Base-by-base conservation (phyloP, 2,113 vertebrate species). In the Oreochromis niloticus region DNA sequence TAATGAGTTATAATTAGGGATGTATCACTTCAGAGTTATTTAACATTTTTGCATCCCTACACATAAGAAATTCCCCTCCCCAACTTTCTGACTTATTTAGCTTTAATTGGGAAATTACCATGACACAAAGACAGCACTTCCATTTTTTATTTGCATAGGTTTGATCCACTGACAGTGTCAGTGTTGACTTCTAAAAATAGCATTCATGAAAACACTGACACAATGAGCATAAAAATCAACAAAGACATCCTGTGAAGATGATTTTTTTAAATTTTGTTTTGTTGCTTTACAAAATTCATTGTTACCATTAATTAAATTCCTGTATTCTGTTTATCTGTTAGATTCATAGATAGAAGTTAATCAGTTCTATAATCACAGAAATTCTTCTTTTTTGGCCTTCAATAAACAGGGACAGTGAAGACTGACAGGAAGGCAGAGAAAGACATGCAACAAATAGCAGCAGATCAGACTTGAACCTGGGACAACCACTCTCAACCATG, bases 91-190 rank as follows among this genome's bases (percentile, higher is more conserved):
- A 54, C 22, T 12, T 57, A 12, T 27, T 86, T 27, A 43, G 11
- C 17, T 59, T 52, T 68, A 52, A n/a, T 81, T 34, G 66, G 86
- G 91, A 88, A 92, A 85, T 73, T 71, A 88, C 88, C 86, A 80
- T 36, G 39, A 88, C 81, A 85, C 81, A 83, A 73, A 82, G 50
- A 57, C 16, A 27, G n/a, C 41, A 81, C 46, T 55, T 56, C 34
- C 48, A 22, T n/a, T 75, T 13, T 48, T 48, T 14, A 52, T 82
- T 66, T 82, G 8, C n/a, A 22, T 50, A 14, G 14, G 46, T 46
- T 34, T 48, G 41, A 30, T 50, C 1, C 4, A 19, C 22, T 57
- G 79, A 81, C 39, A 81, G n/a, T 63, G 24, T 9, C 24, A 27
- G 24, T 57, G 39, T 9, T 46, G 16, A 59, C 17, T 43, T 14